These are phyloP conservation scores for Laspeyria flexula DNA, from an alignment of 2,888 invertebrate species.

Conservation along the genomic window DNA sequence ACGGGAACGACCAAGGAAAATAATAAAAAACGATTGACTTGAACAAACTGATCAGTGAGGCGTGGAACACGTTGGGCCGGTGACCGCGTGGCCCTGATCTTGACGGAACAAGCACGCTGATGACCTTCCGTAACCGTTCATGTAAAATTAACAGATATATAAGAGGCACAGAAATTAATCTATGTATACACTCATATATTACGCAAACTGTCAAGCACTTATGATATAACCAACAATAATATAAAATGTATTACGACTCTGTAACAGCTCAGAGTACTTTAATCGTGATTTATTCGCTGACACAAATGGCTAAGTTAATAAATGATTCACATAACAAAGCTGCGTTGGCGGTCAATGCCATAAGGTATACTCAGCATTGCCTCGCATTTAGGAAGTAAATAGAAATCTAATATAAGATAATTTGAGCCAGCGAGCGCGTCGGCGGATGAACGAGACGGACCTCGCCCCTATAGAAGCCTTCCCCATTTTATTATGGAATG, in stretches of 20 bases:
- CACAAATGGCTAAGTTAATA: slow-evolving; percentile 54
- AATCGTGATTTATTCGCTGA: slow-evolving; percentile 52
- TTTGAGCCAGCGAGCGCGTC: no score
- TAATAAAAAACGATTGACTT: slow-evolving; percentile 66
- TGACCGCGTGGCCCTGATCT: slow-evolving; percentile 81
- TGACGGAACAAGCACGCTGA: slow-evolving; percentile 61
- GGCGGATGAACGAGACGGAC: no score
- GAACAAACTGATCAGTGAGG: slow-evolving; percentile 60
- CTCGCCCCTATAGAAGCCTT: slow-evolving; percentile 19
- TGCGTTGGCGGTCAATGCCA: slow-evolving; percentile 58
- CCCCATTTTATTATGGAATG: slow-evolving; percentile 45
- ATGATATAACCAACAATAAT: slow-evolving; percentile 17
- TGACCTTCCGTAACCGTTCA: slow-evolving; percentile 51
- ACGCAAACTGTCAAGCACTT: slow-evolving; percentile 18
- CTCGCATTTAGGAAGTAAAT: slow-evolving; percentile 18
- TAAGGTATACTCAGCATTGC: slow-evolving; percentile 31
- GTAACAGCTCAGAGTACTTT: slow-evolving; percentile 38
- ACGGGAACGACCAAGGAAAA: slow-evolving; percentile 61
- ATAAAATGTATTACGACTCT: slow-evolving; percentile 28
- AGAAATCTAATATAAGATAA: slow-evolving; percentile 28
- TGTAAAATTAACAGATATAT: slow-evolving; percentile 20
- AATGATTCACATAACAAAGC: slow-evolving; percentile 49
- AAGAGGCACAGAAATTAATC: slow-evolving; percentile 11
- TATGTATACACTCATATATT: no score
- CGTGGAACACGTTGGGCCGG: slow-evolving; percentile 61